phyloP scores from a whole-genome alignment of 2,113 vertebrate genomes.

The Solea senegalensis region DNA sequence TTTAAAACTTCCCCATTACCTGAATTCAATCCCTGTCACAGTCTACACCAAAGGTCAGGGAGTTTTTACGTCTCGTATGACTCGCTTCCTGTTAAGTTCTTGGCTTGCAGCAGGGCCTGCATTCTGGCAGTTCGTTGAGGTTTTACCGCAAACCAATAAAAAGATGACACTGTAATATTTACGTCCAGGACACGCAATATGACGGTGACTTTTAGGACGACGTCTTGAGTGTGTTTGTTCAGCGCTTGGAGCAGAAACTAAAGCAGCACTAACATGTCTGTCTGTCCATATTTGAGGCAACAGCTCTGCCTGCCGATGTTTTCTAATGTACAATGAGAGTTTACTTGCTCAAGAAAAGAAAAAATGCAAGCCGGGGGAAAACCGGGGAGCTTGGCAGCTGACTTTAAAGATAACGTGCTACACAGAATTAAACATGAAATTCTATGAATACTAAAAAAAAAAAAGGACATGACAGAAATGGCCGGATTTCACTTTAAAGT shows the following conservation, averaged over 20 bases:
- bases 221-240: not conserved
- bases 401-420: constrained; percentile 5
- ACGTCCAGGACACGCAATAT: not conserved
- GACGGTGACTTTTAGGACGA: not conserved
- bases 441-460: constrained; percentile 11
- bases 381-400: not conserved
- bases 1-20: not conserved
- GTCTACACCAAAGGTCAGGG: constrained; percentile 4
- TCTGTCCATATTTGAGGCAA: not conserved
- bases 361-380: constrained; percentile 10
- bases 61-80: not conserved
- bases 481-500: not conserved
- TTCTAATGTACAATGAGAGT: not conserved
- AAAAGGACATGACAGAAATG: not conserved
- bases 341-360: not conserved
- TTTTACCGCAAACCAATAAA: not conserved
- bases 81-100: not conserved
- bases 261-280: not conserved
- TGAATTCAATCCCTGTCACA: not conserved
- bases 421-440: constrained; percentile 10
- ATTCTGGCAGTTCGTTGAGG: not conserved
- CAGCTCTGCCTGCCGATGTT: not conserved
- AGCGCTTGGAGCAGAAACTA: not conserved
- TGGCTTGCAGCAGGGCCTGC: not conserved
- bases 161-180: constrained; percentile 14